phyloP scores from a whole-genome alignment of 2,888 invertebrate species.

The Prosapia bicincta region DNA sequence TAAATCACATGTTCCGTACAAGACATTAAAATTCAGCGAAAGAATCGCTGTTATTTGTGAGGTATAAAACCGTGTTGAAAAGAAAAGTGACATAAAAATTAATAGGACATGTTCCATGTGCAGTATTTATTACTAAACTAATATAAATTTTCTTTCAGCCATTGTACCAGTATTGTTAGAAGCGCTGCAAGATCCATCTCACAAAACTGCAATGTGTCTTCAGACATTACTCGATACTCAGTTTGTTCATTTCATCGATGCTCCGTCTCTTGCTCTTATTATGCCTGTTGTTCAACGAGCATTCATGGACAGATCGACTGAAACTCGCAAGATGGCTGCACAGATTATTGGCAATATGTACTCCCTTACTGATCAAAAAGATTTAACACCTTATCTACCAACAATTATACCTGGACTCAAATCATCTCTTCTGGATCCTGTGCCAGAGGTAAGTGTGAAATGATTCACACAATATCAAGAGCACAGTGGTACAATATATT shows the following conservation, averaged over 20 bases:
- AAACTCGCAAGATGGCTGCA: conserved; percentile 98
- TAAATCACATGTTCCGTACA: too few species aligned
- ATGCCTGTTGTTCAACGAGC: conserved; percentile 99
- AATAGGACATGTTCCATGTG: too few species aligned
- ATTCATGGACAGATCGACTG: conserved; percentile 95
- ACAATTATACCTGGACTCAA: conserved; percentile 96
- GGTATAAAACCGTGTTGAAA: too few species aligned
- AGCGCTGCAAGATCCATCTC: conserved; percentile 94
- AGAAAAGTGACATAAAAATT: too few species aligned
- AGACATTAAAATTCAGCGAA: too few species aligned
- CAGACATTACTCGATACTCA: conserved; percentile 91
- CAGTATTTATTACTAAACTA: too few species aligned
- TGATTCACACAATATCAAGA: too few species aligned
- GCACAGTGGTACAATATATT: too few species aligned
- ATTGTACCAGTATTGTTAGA: conserved; percentile 83
- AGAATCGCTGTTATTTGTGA: too few species aligned
- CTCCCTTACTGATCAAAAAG: conserved; percentile 97
- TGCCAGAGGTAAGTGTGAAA: conserved; percentile 71
- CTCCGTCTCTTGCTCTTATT: conserved; percentile 95
- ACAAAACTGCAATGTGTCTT: conserved; percentile 90
- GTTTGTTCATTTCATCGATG: conserved; percentile 99
- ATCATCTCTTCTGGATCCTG: conserved; percentile 93
- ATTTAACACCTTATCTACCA: conserved; percentile 92
- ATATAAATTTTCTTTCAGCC: conserved; percentile 47
- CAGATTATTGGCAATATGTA: conserved; percentile 99